A percentile compares a stretch with the other conserved stretches of the same genome.
These are phyloP conservation scores for Apogon talboti DNA, from an alignment of 2,797 vertebrate genomes.

Conservation along the genomic window DNA sequence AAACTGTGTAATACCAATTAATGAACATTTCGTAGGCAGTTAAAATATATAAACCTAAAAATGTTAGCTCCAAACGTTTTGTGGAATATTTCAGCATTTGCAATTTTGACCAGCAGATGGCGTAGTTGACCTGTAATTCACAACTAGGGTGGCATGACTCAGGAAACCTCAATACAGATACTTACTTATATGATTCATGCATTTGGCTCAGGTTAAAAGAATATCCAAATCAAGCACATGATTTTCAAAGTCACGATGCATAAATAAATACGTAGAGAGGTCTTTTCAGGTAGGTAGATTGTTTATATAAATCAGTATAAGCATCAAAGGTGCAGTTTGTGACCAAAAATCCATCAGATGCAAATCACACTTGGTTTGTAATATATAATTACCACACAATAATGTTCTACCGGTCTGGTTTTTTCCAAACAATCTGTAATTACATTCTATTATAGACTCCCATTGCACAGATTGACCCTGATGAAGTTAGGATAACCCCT, in stretches of 20 bases:
- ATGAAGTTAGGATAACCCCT: conserved; percentile 50
- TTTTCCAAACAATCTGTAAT: conserved; percentile 29
- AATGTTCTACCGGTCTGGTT: conserved; percentile 24
- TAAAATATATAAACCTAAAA: too few relatives aligned
- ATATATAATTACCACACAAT: conserved; percentile 31
- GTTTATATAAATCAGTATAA: conserved; percentile 5
- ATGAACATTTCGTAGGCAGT: too few relatives aligned
- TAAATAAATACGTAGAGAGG: not conserved
- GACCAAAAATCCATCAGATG: conserved; percentile 17
- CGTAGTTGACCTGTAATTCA: conserved; percentile 44
- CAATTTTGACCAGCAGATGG: conserved; percentile 61
- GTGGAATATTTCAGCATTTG: conserved; percentile 11
- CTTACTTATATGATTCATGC: too few relatives aligned
- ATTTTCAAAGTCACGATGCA: not conserved
- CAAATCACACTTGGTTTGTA: conserved; percentile 16
- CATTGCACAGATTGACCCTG: conserved; percentile 22
- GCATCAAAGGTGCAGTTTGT: conserved; percentile 7
- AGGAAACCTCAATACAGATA: not conserved
- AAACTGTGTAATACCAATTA: too few relatives aligned
- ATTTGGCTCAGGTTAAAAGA: not conserved
- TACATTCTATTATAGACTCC: conserved; percentile 36
- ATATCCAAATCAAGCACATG: not conserved
- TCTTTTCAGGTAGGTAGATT: not conserved
- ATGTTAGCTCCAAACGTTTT: not conserved
- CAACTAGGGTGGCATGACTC: not conserved